A percentile compares a stretch with the other conserved stretches of the same genome.
phyloP scores from a whole-genome alignment of 2,888 invertebrate species.

The Diabrotica balteata region DNA sequence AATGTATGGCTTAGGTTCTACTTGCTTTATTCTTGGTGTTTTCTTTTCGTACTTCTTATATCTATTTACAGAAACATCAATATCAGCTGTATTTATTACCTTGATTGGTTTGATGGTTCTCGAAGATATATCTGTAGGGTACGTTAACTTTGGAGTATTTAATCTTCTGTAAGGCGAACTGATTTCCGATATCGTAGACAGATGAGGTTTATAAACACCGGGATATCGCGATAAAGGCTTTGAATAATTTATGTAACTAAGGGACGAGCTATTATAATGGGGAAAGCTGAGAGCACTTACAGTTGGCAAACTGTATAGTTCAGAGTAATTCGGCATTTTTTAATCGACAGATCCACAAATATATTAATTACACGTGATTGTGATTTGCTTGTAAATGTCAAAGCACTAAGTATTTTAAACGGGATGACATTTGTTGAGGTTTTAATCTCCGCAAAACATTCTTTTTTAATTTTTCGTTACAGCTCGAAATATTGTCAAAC shows the following conservation, averaged over 20 bases:
- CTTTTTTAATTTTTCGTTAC: constrained; percentile 6
- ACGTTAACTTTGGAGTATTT: constrained; percentile 64
- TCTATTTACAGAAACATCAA: constrained; percentile 78
- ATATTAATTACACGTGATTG: constrained; percentile 15
- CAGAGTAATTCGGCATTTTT: constrained; percentile 23
- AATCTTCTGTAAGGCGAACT: constrained; percentile 62
- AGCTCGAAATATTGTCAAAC: background rate
- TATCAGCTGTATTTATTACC: constrained; percentile 85
- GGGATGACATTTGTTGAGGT: no score
- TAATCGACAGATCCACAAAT: background rate
- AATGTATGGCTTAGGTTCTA: constrained; percentile 14
- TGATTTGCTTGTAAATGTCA: constrained; percentile 11
- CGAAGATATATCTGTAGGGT: constrained; percentile 60
- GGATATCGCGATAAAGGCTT: constrained; percentile 51
- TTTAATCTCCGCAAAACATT: background rate
- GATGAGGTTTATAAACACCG: constrained; percentile 72
- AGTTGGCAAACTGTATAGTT: constrained; percentile 22
- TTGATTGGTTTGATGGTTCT: constrained; percentile 70
- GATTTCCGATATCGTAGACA: constrained; percentile 75
- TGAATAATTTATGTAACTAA: constrained; percentile 37
- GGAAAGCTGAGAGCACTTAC: constrained; percentile 16
- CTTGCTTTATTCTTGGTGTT: constrained; percentile 13
- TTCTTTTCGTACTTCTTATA: constrained; percentile 61
- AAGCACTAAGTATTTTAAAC: background rate
- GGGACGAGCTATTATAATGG: constrained; percentile 9